Conservation (phyloP, 2,797 vertebrate genomes). For the Poecilia gillii region DNA sequence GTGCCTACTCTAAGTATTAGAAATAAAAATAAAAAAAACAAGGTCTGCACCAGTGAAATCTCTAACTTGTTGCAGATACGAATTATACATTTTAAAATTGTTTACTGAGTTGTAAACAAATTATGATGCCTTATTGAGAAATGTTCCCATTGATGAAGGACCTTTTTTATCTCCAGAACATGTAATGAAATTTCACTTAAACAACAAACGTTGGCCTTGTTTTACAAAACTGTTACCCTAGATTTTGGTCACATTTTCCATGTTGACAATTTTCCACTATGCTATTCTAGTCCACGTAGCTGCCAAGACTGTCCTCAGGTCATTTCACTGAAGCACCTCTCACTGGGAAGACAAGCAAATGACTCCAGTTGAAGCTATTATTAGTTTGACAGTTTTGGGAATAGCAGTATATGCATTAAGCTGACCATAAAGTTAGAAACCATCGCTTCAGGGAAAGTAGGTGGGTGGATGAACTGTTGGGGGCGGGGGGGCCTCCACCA, state of each 20-base stretch:
- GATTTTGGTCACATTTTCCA: neutral
- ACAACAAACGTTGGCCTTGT: neutral
- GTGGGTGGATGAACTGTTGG: neutral
- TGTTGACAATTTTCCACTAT: no score
- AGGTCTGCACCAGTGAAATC: neutral
- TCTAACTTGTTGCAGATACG: neutral
- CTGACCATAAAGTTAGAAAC: constrained; percentile 2
- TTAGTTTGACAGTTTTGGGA: constrained; percentile 11
- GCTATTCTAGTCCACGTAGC: neutral
- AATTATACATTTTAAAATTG: neutral
- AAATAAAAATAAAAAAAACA: neutral
- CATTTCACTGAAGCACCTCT: constrained; percentile 1
- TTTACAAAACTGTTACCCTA: neutral
- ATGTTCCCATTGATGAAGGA: neutral
- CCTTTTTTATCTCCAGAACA: neutral
- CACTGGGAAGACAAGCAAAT: neutral
- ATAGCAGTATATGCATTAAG: constrained; percentile 7
- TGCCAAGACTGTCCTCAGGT: neutral
- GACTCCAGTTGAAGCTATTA: neutral
- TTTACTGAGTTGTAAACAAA: neutral
- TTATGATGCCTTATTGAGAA: neutral
- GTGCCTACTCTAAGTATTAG: neutral
- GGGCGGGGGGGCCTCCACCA: neutral
- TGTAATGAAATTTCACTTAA: neutral
- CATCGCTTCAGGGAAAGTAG: constrained; percentile 5